Percentiles rank a stretch among this genome's conserved stretches.
Conservation (phyloP, 2,113 vertebrate species). For the Vulpes lagopus region DNA sequence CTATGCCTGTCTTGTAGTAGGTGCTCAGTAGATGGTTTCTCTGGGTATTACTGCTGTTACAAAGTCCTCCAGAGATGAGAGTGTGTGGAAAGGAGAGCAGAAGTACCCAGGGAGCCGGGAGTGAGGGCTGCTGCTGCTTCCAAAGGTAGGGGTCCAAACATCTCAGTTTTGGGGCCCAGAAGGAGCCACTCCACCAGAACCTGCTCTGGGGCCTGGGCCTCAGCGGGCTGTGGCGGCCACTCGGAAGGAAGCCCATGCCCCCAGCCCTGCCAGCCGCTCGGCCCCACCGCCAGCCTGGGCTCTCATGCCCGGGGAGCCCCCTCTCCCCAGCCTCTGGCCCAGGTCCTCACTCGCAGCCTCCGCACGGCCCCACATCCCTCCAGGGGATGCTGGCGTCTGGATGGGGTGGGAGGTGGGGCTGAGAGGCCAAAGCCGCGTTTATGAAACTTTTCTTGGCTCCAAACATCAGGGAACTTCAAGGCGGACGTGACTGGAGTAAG, state of each 20-base stretch:
- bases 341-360: background rate
- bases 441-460: background rate
- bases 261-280: background rate
- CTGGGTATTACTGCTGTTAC: background rate
- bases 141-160: background rate
- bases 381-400: background rate
- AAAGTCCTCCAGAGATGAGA: background rate
- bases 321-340: background rate
- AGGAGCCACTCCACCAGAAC: background rate
- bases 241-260: background rate
- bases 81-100: background rate
- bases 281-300: background rate
- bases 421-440: background rate
- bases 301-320: background rate
- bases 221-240: background rate
- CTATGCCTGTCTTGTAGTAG: background rate
- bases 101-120: rapidly evolving
- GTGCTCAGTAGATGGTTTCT: background rate
- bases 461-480: background rate
- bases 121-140: background rate
- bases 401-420: background rate
- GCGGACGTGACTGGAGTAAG: constrained; percentile 11
- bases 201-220: background rate
- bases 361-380: background rate
- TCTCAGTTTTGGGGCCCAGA: background rate